These are phyloP conservation scores for Drosophila tanythrix DNA, from an alignment of 2,888 invertebrate genomes.

Conservation along the genomic window DNA sequence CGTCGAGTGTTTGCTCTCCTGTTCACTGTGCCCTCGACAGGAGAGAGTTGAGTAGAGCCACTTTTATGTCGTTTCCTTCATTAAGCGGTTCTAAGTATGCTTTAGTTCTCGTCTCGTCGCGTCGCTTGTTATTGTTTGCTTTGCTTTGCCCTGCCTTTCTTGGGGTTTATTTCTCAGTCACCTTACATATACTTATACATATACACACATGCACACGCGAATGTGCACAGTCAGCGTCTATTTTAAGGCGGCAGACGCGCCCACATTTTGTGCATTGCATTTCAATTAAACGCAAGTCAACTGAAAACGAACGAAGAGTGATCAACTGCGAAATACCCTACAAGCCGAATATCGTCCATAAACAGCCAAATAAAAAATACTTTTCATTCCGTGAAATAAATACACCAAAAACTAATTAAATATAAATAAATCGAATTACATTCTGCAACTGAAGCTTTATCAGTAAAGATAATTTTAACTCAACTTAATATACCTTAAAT, in stretches of 20 bases:
- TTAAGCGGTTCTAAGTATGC: conserved; percentile 65
- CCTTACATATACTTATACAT: neutral
- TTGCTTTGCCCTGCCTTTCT: conserved; percentile 29
- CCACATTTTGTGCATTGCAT: conserved; percentile 58
- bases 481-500: neutral
- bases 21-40: conserved; percentile 6
- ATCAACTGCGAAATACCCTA: conserved; percentile 14
- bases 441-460: no score
- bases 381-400: neutral
- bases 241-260: conserved; percentile 37
- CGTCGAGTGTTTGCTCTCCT: conserved; percentile 11
- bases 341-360: neutral
- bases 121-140: conserved; percentile 39
- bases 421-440: no score
- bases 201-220: neutral
- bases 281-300: conserved; percentile 44
- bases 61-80: conserved; percentile 70
- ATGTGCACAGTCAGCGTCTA: conserved; percentile 59
- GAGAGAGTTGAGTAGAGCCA: conserved; percentile 36
- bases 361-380: no score
- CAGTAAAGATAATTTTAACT: no score
- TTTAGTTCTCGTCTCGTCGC: conserved; percentile 37
- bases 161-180: conserved; percentile 18
- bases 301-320: neutral
- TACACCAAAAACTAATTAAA: neutral